Evolutionary conservation across 2,797 vertebrate genomes (phyloP), one percentile per base, ranked within the genome.

Genomic region (Pseudopleuronectes americanus): DNA sequence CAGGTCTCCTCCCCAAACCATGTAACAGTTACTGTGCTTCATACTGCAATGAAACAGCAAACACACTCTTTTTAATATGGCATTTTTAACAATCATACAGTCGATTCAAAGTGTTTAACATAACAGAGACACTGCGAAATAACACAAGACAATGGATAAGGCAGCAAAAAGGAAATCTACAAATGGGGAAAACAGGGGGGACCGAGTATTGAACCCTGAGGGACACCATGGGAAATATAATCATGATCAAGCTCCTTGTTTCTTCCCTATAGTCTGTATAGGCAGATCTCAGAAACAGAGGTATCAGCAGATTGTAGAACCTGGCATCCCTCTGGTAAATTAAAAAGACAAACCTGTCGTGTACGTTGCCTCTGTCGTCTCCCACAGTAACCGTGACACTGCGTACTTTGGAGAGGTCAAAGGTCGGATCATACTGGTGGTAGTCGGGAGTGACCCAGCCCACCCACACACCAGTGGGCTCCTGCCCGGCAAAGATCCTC

Each of bases 381-480:
- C 97, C 97, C 83, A 98, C 96, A 33, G 97, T 98, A 62, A 98
- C 88, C 0, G 97, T 98, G 76, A 97, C 96, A 0, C 71, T 94
- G 66, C 97, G 96, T 53, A 98, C 96, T 84, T 96, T 97, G 74
- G 85, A 85, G 67, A 98, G 94, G 79, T 98, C 97, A 59, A 97
- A 98, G 91, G 19, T 91, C 31, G 93, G 93, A 89, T 97, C 96
- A 0, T 93, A 95, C 83, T 96, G 95, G 84, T 98, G 97, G 87
- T 95, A 98, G 83, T 98, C 97, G 1, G 97, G 96, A n/a, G 97
- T 97, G 77, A 98, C 96, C 97, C 97, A 98, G 66, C 97, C 97
- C 2, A 97, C 84, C 97, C 97, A 98, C 33, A 97, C 96, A 0
- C 90, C 92, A 7, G 94, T 93, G 0, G 97, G 97, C 89, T 98